Percentiles rank a stretch among this genome's conserved stretches.
Conservation (phyloP, 2,888 invertebrate species). For the Boloria euphrosyne region DNA sequence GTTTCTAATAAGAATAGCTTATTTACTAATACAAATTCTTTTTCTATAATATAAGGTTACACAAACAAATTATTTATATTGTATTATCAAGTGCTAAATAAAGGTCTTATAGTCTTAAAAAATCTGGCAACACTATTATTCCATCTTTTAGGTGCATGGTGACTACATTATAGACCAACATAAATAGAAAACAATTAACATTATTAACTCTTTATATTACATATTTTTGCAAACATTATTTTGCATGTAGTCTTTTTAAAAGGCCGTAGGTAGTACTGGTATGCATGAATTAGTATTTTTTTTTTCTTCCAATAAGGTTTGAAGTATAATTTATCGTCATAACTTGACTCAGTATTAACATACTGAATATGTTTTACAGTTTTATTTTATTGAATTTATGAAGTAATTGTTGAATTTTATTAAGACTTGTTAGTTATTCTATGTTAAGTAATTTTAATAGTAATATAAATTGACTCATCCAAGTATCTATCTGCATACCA, state of each 20-base stretch:
- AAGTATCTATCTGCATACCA: no score
- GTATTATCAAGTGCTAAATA: background rate
- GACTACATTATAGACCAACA: background rate
- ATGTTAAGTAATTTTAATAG: no score
- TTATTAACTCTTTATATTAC: constrained; percentile 1
- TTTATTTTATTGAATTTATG: no score
- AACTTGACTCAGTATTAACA: no score
- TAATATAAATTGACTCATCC: no score
- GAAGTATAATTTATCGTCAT: no score
- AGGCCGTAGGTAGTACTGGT: constrained; percentile 12
- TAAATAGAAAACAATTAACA: background rate
- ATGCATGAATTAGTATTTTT: constrained; percentile 23
- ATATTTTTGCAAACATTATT: constrained; percentile 14
- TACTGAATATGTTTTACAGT: no score
- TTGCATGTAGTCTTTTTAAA: constrained; percentile 23
- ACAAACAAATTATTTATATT: no score
- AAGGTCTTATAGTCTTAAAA: background rate
- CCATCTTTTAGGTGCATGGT: constrained; percentile 21
- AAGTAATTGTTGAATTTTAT: no score
- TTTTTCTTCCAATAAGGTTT: background rate
- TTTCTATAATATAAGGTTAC: background rate
- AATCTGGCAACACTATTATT: constrained; percentile 13
- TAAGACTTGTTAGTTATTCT: no score
- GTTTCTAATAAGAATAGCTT: background rate
- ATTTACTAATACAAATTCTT: constrained; percentile 5